Evolutionary conservation across 2,113 vertebrate species (phyloP), one percentile per base, ranked within the genome.

Genomic region (Andinoacara biseriatus): DNA sequence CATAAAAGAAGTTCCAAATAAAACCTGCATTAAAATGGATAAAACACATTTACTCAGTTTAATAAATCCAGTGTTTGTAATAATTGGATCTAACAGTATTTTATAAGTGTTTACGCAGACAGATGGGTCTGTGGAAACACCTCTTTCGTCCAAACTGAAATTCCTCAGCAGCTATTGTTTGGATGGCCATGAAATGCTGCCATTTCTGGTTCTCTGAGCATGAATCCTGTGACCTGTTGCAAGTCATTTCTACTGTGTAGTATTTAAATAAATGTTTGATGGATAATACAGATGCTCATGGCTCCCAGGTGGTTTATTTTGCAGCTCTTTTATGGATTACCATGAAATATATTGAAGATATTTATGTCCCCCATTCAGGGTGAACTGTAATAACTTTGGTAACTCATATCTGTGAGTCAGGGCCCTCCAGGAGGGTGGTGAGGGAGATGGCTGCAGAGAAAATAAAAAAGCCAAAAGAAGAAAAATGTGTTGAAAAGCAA

Each of bases 381-480:
- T 72, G 46, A 72, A 72, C n/a, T 11, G 26, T 54, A 31, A 72
- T 14, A 72, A 72, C 67, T 72, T 9, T 18, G 0, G 65, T 52
- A 72, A 72, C 40, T 72, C 10, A 72, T 31, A 72, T 72, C 26
- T 72, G 67, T 0, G 3, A 26, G 26, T 72, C 67, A 72, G 67
- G 67, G 18, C 67, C 67, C 26, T 46, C 46, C 46, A 72, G 17
- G 26, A 72, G 46, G 17, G 67, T 31, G 26, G 1, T 52, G 49
- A 52, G 15, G 2, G 49, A 52, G 46, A 17, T 49, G 46, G 15
- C 46, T 26, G 26, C 24, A 13, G 46, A 72, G 26, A 52, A 72
- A 52, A 72, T 52, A 31, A 72, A 72, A 69, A 72, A 10, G 24
- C 65, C 52, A 72, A 72, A 72, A 72, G 46, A 46, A 72, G 67